A percentile compares a stretch with the other conserved stretches of the same genome.
These are phyloP conservation scores for Notiomystis cincta DNA, from an alignment of 2,113 vertebrate genomes.

Conservation along the genomic window DNA sequence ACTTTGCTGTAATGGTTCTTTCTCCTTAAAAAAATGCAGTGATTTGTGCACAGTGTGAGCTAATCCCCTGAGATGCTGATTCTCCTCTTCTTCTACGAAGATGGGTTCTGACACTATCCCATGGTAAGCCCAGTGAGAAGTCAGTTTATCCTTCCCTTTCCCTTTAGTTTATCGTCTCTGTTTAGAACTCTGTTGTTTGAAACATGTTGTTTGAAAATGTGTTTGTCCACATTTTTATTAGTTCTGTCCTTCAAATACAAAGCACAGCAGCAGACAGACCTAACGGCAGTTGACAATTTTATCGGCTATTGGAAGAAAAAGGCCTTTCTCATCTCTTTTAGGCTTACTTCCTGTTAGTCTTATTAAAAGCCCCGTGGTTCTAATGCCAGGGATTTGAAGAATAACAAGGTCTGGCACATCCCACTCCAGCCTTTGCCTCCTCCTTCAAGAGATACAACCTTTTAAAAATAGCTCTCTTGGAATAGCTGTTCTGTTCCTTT, in stretches of 20 bases:
- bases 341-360: background rate
- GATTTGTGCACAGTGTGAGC: background rate
- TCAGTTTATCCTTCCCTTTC: background rate
- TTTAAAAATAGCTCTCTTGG: background rate
- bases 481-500: background rate
- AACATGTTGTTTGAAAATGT: too few relatives aligned
- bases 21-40: background rate
- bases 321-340: background rate
- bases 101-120: background rate
- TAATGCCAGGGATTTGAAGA: background rate
- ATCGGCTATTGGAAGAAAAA: background rate
- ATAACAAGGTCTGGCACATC: background rate
- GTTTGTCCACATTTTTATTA: background rate
- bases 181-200: background rate
- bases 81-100: background rate
- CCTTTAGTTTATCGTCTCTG: background rate
- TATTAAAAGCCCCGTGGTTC: background rate
- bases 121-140: background rate
- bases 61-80: background rate
- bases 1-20: background rate
- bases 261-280: background rate
- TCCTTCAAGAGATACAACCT: background rate
- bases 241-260: background rate
- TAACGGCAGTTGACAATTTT: background rate
- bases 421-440: background rate